Percentiles rank a stretch among this genome's conserved stretches.
These are phyloP conservation scores for Agrochola lota DNA, from an alignment of 2,888 invertebrate genomes.

Conservation along the genomic window DNA sequence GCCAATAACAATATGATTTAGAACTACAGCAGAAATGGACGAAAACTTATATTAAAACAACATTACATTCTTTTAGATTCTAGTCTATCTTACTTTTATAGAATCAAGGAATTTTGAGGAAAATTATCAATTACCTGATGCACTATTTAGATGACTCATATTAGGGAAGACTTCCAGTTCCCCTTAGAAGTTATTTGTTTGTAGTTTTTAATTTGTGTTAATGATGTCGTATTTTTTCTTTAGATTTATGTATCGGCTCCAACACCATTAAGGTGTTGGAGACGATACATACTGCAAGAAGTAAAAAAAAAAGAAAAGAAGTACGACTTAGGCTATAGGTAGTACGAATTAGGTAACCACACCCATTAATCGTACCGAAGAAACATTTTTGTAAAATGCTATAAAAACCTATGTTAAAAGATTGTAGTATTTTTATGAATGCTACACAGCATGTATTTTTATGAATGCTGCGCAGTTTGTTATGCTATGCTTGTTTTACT, in stretches of 20 bases:
- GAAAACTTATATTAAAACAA: no score
- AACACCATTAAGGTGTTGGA: no score
- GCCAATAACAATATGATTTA: not conserved
- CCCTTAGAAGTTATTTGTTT: no score
- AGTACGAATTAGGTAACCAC: not conserved
- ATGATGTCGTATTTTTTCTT: not conserved
- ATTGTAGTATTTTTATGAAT: not conserved
- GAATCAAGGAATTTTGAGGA: not conserved
- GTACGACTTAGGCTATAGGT: not conserved
- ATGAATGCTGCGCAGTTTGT: no score
- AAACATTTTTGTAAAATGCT: not conserved
- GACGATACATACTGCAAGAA: no score
- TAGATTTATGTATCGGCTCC: not conserved
- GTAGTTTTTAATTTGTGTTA: no score
- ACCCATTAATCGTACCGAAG: not conserved
- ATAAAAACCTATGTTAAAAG: not conserved
- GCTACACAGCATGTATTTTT: no score
- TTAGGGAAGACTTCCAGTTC: not conserved
- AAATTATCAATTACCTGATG: slow-evolving; percentile 3
- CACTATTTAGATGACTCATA: not conserved
- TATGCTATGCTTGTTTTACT: no score
- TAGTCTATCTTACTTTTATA: not conserved
- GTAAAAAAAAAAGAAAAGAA: no score
- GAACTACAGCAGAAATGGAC: not conserved
- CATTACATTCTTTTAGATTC: no score